Percentiles rank a stretch among this genome's conserved stretches.
Conservation (phyloP, 2,113 vertebrate species). For the Brienomyrus longianalis region DNA sequence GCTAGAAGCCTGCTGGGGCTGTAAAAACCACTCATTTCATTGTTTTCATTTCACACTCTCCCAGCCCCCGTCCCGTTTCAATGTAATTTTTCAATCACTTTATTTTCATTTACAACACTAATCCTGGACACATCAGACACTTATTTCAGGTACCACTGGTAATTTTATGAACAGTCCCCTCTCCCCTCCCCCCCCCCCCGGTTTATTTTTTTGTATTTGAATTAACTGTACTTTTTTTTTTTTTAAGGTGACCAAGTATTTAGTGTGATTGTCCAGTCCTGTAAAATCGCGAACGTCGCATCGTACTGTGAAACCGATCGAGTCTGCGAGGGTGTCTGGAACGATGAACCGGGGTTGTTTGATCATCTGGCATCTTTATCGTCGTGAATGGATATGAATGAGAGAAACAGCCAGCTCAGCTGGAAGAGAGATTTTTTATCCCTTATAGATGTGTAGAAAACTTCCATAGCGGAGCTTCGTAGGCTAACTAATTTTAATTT, state of each 20-base stretch:
- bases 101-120: conserved; percentile 26
- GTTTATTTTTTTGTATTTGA: background rate
- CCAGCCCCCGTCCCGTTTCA: conserved; percentile 9
- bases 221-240: conserved; percentile 13
- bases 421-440: conserved; percentile 53
- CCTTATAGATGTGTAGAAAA: conserved; percentile 47
- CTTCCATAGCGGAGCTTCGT: conserved; percentile 54
- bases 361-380: background rate
- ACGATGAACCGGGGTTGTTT: background rate
- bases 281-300: conserved; percentile 19
- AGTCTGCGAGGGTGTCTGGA: background rate
- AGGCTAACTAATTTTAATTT: conserved; percentile 43
- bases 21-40: conserved; percentile 56
- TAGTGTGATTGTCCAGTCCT: conserved; percentile 15
- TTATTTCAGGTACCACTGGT: conserved; percentile 38
- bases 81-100: background rate
- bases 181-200: background rate
- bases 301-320: conserved; percentile 8
- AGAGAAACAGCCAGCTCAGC: conserved; percentile 50
- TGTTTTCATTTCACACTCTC: background rate
- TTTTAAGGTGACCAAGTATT: conserved; percentile 27
- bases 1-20: conserved; percentile 68
- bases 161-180: conserved; percentile 27
- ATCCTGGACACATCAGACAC: conserved; percentile 27
- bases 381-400: background rate